Percentiles rank a stretch among this genome's conserved stretches.
Conservation (phyloP, 2,888 invertebrate genomes). For the Habroteleia sp. region DNA sequence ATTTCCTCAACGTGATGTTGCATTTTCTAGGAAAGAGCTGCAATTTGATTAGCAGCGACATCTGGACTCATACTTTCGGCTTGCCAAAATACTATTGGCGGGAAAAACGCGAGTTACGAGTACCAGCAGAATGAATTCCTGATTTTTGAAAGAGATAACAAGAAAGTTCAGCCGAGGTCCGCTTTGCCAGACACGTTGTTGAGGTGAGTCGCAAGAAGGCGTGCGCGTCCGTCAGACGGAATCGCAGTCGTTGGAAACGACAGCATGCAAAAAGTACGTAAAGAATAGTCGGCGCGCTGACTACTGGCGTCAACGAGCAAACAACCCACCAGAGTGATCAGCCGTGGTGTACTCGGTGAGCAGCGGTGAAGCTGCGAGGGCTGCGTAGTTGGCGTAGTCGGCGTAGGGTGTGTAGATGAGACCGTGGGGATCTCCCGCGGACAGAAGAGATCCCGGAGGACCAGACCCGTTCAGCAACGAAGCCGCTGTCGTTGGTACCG, state of each 20-base stretch:
- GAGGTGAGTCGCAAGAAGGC: conserved; percentile 6
- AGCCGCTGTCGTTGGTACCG: conserved; percentile 89
- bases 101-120: too few species aligned
- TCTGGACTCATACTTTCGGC: too few species aligned
- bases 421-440: conserved; percentile 88
- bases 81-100: too few species aligned
- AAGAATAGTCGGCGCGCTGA: conserved; percentile 74
- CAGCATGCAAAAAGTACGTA: conserved; percentile 54
- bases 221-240: neutral
- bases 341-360: conserved; percentile 92
- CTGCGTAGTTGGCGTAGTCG: conserved; percentile 95
- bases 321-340: conserved; percentile 98
- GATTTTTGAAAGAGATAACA: neutral
- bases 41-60: too few species aligned
- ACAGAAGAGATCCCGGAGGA: conserved; percentile 86
- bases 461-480: conserved; percentile 84
- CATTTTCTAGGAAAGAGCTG: too few species aligned
- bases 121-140: conserved; percentile 13
- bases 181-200: conserved; percentile 62
- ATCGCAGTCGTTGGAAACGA: conserved; percentile 10
- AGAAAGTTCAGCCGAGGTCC: conserved; percentile 29
- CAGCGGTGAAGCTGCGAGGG: conserved; percentile 89
- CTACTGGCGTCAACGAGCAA: conserved; percentile 89
- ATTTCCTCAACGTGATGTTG: too few species aligned
- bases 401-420: conserved; percentile 94